phyloP scores from a whole-genome alignment of 2,113 vertebrate species.

The Menidia beryllina region DNA sequence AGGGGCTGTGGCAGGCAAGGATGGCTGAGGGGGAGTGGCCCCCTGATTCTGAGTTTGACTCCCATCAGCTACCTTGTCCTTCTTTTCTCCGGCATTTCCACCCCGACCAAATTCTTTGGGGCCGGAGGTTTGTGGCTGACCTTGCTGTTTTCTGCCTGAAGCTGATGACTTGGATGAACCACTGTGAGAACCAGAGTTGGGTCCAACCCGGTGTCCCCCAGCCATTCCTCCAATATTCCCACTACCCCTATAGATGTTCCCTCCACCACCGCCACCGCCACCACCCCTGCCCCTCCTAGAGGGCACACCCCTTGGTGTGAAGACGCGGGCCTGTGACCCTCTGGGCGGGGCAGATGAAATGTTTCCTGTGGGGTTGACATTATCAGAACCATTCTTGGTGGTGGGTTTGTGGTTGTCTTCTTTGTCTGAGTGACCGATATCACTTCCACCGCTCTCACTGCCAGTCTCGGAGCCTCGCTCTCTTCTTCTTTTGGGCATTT shows the following conservation, averaged over 20 bases:
- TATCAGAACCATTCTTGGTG: conserved; percentile 75
- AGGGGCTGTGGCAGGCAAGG: conserved; percentile 41
- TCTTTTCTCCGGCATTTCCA: conserved; percentile 71
- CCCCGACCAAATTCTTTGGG: conserved; percentile 76
- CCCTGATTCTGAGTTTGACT: conserved; percentile 71
- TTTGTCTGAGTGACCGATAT: conserved; percentile 88
- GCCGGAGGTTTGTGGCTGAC: conserved; percentile 51
- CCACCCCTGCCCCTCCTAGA: conserved; percentile 90
- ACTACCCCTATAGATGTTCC: conserved; percentile 73
- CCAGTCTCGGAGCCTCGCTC: conserved; percentile 92
- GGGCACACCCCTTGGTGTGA: conserved; percentile 91
- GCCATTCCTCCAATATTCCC: conserved; percentile 70
- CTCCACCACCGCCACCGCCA: conserved; percentile 82
- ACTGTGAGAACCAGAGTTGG: conserved; percentile 75
- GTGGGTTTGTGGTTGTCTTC: conserved; percentile 81
- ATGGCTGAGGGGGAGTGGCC: conserved; percentile 54
- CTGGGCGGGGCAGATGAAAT: conserved; percentile 71
- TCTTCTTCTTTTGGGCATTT: conserved; percentile 90
- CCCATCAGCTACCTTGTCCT: conserved; percentile 78
- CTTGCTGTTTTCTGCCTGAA: conserved; percentile 78
- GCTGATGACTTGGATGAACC: conserved; percentile 69
- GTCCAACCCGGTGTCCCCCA: conserved; percentile 71
- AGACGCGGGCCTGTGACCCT: conserved; percentile 85
- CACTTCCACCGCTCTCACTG: conserved; percentile 88
- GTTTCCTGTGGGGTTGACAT: conserved; percentile 33